phyloP scores from a whole-genome alignment of 2,113 vertebrate species.

The Rostratula benghalensis region DNA sequence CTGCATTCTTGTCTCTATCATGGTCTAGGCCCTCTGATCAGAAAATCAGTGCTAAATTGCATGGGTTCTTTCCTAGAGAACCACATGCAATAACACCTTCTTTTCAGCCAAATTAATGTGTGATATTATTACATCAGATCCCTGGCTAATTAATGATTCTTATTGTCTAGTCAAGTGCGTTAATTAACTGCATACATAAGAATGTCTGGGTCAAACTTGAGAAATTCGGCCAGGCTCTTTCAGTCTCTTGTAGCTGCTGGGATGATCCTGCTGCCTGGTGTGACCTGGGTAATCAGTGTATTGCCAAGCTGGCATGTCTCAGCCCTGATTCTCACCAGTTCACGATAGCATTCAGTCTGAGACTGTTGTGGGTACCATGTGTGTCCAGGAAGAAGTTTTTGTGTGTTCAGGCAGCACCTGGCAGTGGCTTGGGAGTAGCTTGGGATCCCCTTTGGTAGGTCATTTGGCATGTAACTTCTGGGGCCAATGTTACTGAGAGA shows the following conservation, averaged over 20 bases:
- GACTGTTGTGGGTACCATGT: not conserved
- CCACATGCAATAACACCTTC: not conserved
- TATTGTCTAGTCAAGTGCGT: not conserved
- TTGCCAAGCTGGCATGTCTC: not conserved
- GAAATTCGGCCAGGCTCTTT: conserved; percentile 24
- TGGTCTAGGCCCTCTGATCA: not conserved
- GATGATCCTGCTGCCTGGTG: conserved; percentile 13
- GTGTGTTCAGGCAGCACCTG: not conserved
- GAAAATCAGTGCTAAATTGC: not conserved
- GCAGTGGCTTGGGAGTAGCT: not conserved
- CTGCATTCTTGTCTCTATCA: not conserved
- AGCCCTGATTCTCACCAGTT: not conserved
- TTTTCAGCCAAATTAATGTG: not conserved
- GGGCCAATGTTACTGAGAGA: not conserved
- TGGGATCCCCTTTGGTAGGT: not conserved
- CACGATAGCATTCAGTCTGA: not conserved
- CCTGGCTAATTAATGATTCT: not conserved
- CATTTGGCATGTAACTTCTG: not conserved
- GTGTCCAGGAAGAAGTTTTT: not conserved
- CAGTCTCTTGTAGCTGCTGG: conserved; percentile 17
- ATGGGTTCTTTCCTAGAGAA: not conserved
- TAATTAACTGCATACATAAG: not conserved
- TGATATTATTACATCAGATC: not conserved
- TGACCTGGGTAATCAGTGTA: not conserved
- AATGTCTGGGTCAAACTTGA: conserved; percentile 37